Base-by-base conservation (phyloP, 2,797 vertebrate species). In the Aplochiton taeniatus region DNA sequence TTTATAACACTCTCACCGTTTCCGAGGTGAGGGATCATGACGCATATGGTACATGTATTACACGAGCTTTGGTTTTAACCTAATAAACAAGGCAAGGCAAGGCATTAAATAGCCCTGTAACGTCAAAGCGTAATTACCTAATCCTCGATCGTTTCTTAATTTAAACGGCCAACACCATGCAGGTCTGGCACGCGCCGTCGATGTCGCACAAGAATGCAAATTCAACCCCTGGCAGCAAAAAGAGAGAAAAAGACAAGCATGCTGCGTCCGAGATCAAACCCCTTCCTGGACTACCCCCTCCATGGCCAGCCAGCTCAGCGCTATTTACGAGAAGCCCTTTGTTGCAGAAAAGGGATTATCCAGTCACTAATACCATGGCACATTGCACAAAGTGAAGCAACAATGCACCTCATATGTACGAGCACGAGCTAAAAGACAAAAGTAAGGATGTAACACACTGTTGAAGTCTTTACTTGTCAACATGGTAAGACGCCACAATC, bases 261-360 rank as follows among this genome's bases (percentile, higher is more conserved):
- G 68, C 69, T 12, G 71, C 73, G 73, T 75, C 68, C 71, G 80
- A 71, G 16, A 68, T 56, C 48, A 58, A 60, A 73, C 44, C 76
- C 74, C 76, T 69, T 70, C 69, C 79, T 65, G 57, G 65, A 81
- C 66, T 58, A 57, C 67, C 49, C 66, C 49, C 75, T 76, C 70
- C 70, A 55, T 65, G 68, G 47, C 58, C 75, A 73, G 85, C 79
- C 84, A 87, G 85, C 85, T 89, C 90, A 86, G 87, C 88, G 82
- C 83, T 81, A 86, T 90, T 89, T 87, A 90, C 86, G 72, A 88
- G 84, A 85, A 88, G 66, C 66, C 83, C 90, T 92, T 92, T 91
- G 91, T 92, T 91, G 89, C 87, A 89, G 75, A 80, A 83, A 80
- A 84, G 77, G 85, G 90, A 90, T 92, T 88, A 91, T 85, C 85